Percentiles rank a stretch among this genome's conserved stretches.
Evolutionary conservation across 30 jellyfish, hydroid and myxozoan genomes (phyloP).

Genomic region (Pelagia noctiluca): DNA sequence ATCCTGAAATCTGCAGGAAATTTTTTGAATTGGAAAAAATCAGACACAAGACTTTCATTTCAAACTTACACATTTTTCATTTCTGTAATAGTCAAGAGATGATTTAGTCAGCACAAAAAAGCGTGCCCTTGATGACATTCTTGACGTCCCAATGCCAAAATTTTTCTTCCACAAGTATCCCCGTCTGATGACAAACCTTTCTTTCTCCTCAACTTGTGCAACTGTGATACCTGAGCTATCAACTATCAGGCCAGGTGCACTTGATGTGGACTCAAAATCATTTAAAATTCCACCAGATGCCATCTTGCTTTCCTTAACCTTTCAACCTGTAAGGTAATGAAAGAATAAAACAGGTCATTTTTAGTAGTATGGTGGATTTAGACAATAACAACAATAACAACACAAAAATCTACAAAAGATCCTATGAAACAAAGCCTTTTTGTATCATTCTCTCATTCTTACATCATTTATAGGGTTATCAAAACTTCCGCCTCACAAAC

Average conservation of each 20-base stretch:
- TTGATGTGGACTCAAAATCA: constrained; percentile 42
- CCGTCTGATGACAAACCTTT: constrained; percentile 35
- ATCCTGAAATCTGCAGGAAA: neutral
- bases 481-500: too few relatives aligned
- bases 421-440: too few relatives aligned
- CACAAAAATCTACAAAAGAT: too few relatives aligned
- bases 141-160: constrained; percentile 29
- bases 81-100: constrained; percentile 74
- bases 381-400: too few relatives aligned
- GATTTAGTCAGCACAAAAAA: constrained; percentile 73
- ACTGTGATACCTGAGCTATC: constrained; percentile 51
- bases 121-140: constrained; percentile 61
- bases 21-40: too few relatives aligned
- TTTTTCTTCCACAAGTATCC: constrained; percentile 78
- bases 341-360: too few relatives aligned
- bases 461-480: too few relatives aligned
- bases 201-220: constrained; percentile 32
- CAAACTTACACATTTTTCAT: constrained; percentile 82
- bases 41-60: too few relatives aligned
- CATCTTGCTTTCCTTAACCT: constrained; percentile 18
- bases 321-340: too few relatives aligned
- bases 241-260: constrained; percentile 35
- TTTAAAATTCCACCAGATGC: constrained; percentile 30
- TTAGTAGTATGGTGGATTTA: too few relatives aligned
- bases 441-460: too few relatives aligned